phyloP scores from a whole-genome alignment of 2,113 vertebrate genomes.

The Oenanthe melanoleuca region DNA sequence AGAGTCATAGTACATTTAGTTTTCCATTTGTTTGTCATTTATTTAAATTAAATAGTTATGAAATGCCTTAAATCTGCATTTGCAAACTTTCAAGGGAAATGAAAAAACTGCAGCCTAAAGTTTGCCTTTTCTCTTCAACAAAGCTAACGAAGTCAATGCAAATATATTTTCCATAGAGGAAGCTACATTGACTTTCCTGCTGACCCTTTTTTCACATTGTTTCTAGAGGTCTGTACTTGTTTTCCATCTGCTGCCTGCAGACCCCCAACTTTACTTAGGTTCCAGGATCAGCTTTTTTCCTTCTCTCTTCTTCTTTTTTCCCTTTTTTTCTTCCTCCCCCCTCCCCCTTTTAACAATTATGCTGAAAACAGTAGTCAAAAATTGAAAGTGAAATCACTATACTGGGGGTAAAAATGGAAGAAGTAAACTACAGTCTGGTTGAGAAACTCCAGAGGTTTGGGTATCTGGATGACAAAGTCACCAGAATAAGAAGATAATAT shows the following conservation, averaged over 20 bases:
- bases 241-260: not conserved
- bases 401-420: not conserved
- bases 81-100: not conserved
- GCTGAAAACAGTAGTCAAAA: not conserved
- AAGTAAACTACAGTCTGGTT: not conserved
- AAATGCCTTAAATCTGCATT: not conserved
- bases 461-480: not conserved
- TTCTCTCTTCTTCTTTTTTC: accelerated
- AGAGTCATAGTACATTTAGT: not conserved
- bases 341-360: not conserved
- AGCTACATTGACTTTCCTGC: not conserved
- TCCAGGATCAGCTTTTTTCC: not conserved
- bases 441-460: not conserved
- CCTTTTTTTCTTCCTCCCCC: too few species aligned
- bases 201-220: not conserved
- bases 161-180: slow-evolving; percentile 24
- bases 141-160: not conserved
- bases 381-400: not conserved
- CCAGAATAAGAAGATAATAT: not conserved
- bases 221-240: not conserved
- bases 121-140: not conserved
- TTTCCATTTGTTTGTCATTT: not conserved
- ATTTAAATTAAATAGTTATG: not conserved
- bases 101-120: not conserved
- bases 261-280: not conserved